phyloP scores from a whole-genome alignment of 2,113 vertebrate species.

The Podilymbus podiceps region DNA sequence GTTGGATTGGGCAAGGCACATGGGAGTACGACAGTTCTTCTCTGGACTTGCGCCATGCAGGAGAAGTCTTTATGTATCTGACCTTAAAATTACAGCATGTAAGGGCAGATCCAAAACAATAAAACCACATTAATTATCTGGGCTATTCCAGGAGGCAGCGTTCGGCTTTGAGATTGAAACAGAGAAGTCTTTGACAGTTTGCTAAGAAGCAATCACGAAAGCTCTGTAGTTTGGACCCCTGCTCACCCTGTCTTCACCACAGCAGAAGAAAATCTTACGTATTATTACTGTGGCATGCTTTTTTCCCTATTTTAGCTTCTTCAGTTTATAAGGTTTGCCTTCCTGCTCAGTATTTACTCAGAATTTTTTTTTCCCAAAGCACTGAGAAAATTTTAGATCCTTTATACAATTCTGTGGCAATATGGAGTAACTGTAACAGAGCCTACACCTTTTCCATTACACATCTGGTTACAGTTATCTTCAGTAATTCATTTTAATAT shows the following conservation, averaged over 20 bases:
- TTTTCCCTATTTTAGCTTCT: background rate
- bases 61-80: background rate
- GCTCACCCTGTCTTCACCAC: rapidly evolving
- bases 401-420: background rate
- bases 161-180: background rate
- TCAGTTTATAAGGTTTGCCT: background rate
- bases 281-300: rapidly evolving
- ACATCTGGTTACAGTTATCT: background rate
- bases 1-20: background rate
- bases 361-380: background rate
- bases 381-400: background rate
- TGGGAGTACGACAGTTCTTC: background rate
- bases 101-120: background rate
- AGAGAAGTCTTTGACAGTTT: background rate
- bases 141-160: background rate
- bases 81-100: background rate
- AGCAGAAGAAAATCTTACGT: background rate
- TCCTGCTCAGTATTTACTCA: background rate
- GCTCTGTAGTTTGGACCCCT: background rate
- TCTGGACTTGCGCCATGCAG: background rate
- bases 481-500: background rate
- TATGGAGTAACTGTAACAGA: background rate
- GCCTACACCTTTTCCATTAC: background rate
- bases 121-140: background rate
- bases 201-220: background rate